A percentile compares a stretch with the other conserved stretches of the same genome.
phyloP scores from a whole-genome alignment of 2,888 invertebrate species.

The Mythimna impura region DNA sequence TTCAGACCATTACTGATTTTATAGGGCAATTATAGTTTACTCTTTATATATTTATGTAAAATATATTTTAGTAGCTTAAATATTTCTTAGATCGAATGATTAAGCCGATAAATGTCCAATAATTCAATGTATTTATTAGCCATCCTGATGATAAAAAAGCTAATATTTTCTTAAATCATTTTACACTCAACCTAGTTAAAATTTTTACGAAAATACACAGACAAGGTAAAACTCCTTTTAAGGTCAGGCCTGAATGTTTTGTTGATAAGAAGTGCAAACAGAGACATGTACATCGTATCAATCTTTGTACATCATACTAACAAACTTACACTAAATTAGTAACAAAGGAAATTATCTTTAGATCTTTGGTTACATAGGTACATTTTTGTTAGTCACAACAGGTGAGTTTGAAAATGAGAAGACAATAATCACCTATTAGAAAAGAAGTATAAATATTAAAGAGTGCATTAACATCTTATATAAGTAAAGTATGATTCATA shows the following conservation, averaged over 20 bases:
- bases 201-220: conserved; percentile 56
- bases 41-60: background rate
- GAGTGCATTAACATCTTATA: conserved; percentile 2
- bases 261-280: conserved; percentile 68
- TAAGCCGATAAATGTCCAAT: background rate
- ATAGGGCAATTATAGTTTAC: background rate
- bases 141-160: conserved; percentile 26
- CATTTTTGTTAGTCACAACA: conserved; percentile 39
- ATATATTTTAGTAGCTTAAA: background rate
- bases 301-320: conserved; percentile 62
- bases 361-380: conserved; percentile 29
- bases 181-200: conserved; percentile 60
- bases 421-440: conserved; percentile 1
- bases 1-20: background rate
- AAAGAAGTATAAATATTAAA: background rate
- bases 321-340: conserved; percentile 48
- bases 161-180: conserved; percentile 50
- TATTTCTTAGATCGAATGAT: background rate
- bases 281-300: conserved; percentile 64
- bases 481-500: conserved; percentile 22
- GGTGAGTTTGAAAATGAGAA: background rate
- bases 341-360: conserved; percentile 18
- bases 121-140: conserved; percentile 21
- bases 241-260: conserved; percentile 67
- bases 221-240: conserved; percentile 64